Conservation (phyloP, 1,140 invertebrate species). For the Pinna nobilis region DNA sequence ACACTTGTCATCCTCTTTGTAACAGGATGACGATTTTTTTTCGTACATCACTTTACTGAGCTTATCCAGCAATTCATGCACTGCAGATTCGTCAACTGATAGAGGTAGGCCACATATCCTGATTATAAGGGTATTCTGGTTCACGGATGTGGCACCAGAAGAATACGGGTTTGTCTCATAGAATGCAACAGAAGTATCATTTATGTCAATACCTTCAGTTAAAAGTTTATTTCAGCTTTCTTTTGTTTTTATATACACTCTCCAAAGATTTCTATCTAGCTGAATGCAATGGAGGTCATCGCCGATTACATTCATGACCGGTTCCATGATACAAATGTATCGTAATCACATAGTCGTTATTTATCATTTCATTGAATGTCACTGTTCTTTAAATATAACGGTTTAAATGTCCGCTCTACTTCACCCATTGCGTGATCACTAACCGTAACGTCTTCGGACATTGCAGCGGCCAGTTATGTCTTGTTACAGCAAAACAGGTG, state of each 20-base stretch:
- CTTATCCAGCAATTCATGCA: background rate
- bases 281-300: background rate
- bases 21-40: conserved; percentile 7
- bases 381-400: conserved; percentile 3
- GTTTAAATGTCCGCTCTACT: background rate
- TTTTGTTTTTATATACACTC: background rate
- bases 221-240: background rate
- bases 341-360: background rate
- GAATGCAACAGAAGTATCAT: background rate
- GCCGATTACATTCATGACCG: background rate
- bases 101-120: background rate
- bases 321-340: background rate
- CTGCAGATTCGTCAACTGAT: background rate
- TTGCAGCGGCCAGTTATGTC: too few species aligned
- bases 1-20: conserved; percentile 11
- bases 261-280: background rate
- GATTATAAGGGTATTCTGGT: background rate
- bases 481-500: too few species aligned
- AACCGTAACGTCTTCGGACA: too few species aligned
- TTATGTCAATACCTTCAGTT: background rate
- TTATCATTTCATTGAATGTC: background rate
- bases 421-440: too few species aligned
- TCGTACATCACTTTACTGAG: background rate
- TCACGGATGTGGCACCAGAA: background rate
- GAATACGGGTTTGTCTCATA: background rate